phyloP scores from a whole-genome alignment of 2,113 vertebrate species.

The Dicrurus megarhynchus region DNA sequence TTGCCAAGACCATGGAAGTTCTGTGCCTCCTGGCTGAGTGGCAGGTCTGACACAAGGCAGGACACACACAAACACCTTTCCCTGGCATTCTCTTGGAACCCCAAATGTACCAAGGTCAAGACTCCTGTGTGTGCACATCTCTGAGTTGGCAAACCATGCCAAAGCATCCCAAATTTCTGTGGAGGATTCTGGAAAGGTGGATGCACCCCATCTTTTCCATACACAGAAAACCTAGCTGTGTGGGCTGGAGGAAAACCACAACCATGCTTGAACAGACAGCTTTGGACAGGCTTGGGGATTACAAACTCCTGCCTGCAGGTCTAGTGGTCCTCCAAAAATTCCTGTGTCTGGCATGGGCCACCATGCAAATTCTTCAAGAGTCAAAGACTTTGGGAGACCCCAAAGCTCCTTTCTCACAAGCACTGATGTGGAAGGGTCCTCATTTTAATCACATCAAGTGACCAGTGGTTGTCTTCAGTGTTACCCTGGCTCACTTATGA shows the following conservation, averaged over 20 bases:
- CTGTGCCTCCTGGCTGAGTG: neutral
- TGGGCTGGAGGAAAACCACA: neutral
- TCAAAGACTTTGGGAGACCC: neutral
- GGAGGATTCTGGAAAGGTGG: neutral
- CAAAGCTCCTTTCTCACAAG: neutral
- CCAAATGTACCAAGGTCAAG: accelerated
- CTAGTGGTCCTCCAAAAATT: neutral
- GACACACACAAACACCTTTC: neutral
- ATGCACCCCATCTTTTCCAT: neutral
- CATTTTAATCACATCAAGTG: neutral
- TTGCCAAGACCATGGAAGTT: neutral
- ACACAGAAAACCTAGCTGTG: neutral
- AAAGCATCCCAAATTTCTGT: neutral
- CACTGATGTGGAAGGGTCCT: neutral
- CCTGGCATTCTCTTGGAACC: neutral
- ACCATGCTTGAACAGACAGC: neutral
- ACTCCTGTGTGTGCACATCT: accelerated
- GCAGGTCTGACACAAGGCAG: neutral
- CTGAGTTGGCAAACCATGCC: accelerated
- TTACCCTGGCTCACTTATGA: neutral
- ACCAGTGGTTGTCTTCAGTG: neutral
- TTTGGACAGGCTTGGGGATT: neutral
- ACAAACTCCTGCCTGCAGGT: neutral
- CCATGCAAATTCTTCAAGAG: neutral
- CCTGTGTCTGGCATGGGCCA: neutral